These are phyloP conservation scores for Acrossocheilus fasciatus DNA, from an alignment of 2,797 vertebrate species.

Conservation along the genomic window DNA sequence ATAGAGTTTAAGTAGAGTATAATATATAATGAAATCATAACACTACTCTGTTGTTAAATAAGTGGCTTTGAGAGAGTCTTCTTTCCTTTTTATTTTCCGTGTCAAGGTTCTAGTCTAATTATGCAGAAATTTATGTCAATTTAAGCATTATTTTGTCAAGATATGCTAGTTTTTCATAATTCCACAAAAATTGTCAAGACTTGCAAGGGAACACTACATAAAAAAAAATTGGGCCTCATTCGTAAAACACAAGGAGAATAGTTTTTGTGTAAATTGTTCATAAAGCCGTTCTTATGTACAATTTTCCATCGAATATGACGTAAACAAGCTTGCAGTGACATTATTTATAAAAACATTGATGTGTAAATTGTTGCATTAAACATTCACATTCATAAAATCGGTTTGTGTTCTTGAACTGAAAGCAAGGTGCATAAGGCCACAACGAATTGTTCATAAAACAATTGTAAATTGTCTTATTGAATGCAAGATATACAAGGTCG, in stretches of 20 bases:
- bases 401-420: neutral
- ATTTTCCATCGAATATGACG: neutral
- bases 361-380: neutral
- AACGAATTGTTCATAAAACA: neutral
- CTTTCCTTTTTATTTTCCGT: slow-evolving; percentile 45
- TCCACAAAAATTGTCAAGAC: slow-evolving; percentile 21
- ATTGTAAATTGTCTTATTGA: neutral
- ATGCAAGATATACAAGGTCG: neutral
- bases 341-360: neutral
- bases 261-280: slow-evolving; percentile 18
- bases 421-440: neutral
- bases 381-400: neutral
- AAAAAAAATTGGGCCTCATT: neutral
- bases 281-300: neutral
- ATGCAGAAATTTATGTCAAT: slow-evolving; percentile 27
- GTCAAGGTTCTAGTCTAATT: slow-evolving; percentile 33
- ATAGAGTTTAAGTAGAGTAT: slow-evolving; percentile 85
- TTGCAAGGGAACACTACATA: slow-evolving; percentile 16
- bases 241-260: slow-evolving; percentile 13
- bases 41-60: slow-evolving; percentile 66
- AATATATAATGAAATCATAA: slow-evolving; percentile 78
- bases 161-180: neutral
- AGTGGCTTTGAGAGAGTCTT: slow-evolving; percentile 55
- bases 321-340: slow-evolving; percentile 1
- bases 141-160: slow-evolving; percentile 45